phyloP scores from a whole-genome alignment of 2,797 vertebrate genomes.

The Diplodus sargus region DNA sequence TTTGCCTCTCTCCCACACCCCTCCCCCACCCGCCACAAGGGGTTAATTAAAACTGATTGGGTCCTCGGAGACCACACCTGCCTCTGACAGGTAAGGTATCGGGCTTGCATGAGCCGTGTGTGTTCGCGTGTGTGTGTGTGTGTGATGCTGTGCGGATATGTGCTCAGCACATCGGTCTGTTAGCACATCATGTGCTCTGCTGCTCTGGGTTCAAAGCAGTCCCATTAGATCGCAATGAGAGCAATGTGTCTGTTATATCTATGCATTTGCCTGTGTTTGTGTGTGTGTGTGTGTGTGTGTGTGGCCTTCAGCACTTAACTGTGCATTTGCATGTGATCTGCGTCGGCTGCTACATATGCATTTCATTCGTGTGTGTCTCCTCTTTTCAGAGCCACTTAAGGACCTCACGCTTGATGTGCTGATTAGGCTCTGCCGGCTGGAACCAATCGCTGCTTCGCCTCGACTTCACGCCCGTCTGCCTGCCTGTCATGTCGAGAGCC shows the following conservation, averaged over 20 bases:
- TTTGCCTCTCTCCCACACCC: conserved; percentile 22
- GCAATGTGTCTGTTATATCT: conserved; percentile 27
- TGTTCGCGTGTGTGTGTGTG: conserved; percentile 52
- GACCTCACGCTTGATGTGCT: conserved; percentile 66
- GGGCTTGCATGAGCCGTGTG: conserved; percentile 63
- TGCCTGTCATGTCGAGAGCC: conserved; percentile 65
- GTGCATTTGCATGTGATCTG: conserved; percentile 71
- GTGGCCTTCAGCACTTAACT: conserved; percentile 43
- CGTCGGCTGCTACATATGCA: conserved; percentile 45
- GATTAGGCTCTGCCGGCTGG: conserved; percentile 73
- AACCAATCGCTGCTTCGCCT: conserved; percentile 78
- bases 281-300: too few species aligned
- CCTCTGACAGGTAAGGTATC: conserved; percentile 82
- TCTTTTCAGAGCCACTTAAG: conserved; percentile 71
- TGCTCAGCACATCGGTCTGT: conserved; percentile 67
- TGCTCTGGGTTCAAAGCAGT: conserved; percentile 56
- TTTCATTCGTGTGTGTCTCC: conserved; percentile 49
- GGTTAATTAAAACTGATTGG: conserved; percentile 91
- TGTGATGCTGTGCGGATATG: conserved; percentile 59
- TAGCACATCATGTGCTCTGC: conserved; percentile 71
- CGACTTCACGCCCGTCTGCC: conserved; percentile 68
- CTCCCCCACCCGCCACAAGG: conserved; percentile 80
- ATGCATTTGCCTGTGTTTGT: conserved; percentile 36
- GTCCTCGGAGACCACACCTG: conserved; percentile 84
- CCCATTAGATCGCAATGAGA: conserved; percentile 54